Conservation (phyloP, 2,113 vertebrate genomes). For the Carollia perspicillata region DNA sequence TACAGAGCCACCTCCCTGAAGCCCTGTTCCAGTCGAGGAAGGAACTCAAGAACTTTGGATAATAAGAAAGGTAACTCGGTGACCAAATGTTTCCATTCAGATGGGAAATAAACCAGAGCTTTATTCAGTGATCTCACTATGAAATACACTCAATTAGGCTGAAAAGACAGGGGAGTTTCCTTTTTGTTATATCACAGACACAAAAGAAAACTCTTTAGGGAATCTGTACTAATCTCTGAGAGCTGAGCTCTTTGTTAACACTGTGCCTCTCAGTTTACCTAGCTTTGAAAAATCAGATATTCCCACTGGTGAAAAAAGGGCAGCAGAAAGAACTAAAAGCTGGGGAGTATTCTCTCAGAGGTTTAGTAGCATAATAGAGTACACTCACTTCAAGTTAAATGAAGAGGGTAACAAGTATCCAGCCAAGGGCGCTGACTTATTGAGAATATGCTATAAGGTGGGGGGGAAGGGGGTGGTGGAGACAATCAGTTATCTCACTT, state of each 20-base stretch:
- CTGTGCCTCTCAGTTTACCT: neutral
- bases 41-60: neutral
- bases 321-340: neutral
- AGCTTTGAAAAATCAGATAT: neutral
- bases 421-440: neutral
- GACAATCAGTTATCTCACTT: neutral
- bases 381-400: neutral
- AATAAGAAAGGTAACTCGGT: neutral
- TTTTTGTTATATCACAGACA: neutral
- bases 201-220: slow-evolving; percentile 25
- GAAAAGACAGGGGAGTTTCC: neutral
- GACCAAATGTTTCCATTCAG: neutral
- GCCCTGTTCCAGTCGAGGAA: neutral
- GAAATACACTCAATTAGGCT: neutral
- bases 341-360: neutral
- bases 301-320: neutral
- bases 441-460: neutral
- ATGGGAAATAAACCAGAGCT: neutral
- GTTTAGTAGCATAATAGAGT: neutral
- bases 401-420: neutral
- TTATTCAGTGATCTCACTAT: neutral
- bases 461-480: too few species aligned
- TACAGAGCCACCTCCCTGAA: neutral
- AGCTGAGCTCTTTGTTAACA: neutral
- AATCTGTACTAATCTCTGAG: neutral